phyloP scores from a whole-genome alignment of 2,888 invertebrate genomes.

The Agrotis ipsilon region DNA sequence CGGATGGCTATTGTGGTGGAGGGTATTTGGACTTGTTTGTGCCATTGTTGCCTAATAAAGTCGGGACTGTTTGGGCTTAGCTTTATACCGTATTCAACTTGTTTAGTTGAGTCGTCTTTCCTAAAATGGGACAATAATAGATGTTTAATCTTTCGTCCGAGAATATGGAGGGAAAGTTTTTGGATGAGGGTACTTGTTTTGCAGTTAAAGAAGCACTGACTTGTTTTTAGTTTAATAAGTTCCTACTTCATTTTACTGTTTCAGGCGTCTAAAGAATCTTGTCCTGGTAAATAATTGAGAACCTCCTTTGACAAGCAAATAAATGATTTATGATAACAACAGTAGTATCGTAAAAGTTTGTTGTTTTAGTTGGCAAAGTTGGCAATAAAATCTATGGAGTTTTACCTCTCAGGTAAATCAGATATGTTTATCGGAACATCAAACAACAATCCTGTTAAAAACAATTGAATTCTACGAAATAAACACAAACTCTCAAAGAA shows the following conservation, averaged over 20 bases:
- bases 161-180: conserved; percentile 3
- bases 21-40: conserved; percentile 51
- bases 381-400: no score
- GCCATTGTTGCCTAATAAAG: conserved; percentile 46
- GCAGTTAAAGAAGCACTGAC: not conserved
- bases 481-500: conserved; percentile 51
- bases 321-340: no score
- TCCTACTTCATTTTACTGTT: not conserved
- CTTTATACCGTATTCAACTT: conserved; percentile 45
- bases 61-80: conserved; percentile 27
- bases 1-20: conserved; percentile 51
- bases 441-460: conserved; percentile 15
- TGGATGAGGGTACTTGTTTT: not conserved
- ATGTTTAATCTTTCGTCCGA: conserved; percentile 28
- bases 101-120: conserved; percentile 26
- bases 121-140: conserved; percentile 15
- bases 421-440: not conserved
- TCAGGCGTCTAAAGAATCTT: not conserved
- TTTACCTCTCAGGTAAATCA: no score
- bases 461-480: conserved; percentile 28
- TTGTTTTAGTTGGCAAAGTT: no score
- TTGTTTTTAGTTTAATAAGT: not conserved
- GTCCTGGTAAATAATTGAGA: no score
- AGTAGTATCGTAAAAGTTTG: no score
- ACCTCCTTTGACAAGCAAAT: not conserved